These are phyloP conservation scores for Lasioglossum zephyrum DNA, from an alignment of 2,888 invertebrate species.

Conservation along the genomic window DNA sequence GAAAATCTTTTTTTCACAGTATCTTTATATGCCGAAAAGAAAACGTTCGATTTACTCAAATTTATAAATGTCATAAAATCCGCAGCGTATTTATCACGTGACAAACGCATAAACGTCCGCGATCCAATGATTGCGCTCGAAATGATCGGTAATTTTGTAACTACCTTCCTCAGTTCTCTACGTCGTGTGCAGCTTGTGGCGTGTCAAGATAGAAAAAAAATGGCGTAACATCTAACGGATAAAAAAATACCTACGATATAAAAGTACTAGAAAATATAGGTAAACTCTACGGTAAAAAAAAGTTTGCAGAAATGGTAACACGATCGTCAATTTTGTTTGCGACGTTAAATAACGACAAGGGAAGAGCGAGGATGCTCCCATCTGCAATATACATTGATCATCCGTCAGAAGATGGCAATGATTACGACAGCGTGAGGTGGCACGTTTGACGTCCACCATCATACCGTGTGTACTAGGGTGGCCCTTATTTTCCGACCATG, in stretches of 20 bases:
- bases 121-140: neutral
- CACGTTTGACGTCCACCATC: too few relatives aligned
- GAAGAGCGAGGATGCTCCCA: neutral
- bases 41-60: too few relatives aligned
- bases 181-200: neutral
- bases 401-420: too few relatives aligned
- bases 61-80: too few relatives aligned
- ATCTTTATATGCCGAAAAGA: too few relatives aligned
- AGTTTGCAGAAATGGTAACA: constrained; percentile 47
- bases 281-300: constrained; percentile 18
- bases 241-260: constrained; percentile 22
- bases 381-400: neutral
- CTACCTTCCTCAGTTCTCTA: neutral
- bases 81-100: neutral
- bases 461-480: too few relatives aligned
- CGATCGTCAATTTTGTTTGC: constrained; percentile 33
- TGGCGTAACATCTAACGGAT: constrained; percentile 25
- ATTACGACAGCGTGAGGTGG: too few relatives aligned
- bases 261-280: constrained; percentile 45
- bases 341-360: neutral
- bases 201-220: constrained; percentile 2
- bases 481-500: too few relatives aligned
- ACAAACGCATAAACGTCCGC: neutral
- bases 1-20: too few relatives aligned
- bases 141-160: constrained; percentile 34